phyloP scores from a whole-genome alignment of 2,888 invertebrate species.

The Proisotoma minuta region DNA sequence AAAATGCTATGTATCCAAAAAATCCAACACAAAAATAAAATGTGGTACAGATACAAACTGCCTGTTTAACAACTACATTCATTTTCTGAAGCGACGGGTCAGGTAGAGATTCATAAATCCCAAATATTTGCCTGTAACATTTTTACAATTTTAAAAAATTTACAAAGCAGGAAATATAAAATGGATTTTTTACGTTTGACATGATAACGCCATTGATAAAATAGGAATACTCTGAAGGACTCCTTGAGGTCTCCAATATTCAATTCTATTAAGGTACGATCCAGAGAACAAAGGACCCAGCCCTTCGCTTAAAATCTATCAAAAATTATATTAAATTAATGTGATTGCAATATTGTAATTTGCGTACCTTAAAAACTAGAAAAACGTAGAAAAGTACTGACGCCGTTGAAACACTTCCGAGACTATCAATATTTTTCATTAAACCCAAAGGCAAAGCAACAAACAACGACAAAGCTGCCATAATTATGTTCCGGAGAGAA shows the following conservation, averaged over 20 bases:
- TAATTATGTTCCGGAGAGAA: conserved; percentile 56
- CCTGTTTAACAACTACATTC: conserved; percentile 78
- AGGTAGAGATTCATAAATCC: conserved; percentile 84
- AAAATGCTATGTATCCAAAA: conserved; percentile 89
- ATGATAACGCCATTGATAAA: conserved; percentile 92
- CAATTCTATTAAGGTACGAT: conserved; percentile 68
- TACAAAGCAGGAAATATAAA: conserved; percentile 11
- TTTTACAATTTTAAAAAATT: conserved; percentile 3
- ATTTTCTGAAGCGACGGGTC: conserved; percentile 83
- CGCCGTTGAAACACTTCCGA: conserved; percentile 79
- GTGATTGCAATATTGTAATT: background rate
- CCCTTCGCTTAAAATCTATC: conserved; percentile 73
- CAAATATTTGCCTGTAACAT: conserved; percentile 70
- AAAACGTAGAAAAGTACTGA: conserved; percentile 88
- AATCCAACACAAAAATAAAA: conserved; percentile 88
- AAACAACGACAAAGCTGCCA: conserved; percentile 62
- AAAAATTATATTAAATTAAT: conserved; percentile 5
- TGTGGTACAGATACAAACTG: conserved; percentile 83
- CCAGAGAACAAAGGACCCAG: conserved; percentile 66
- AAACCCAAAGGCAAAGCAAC: conserved; percentile 86
- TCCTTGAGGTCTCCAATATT: conserved; percentile 78
- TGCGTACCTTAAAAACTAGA: conserved; percentile 74
- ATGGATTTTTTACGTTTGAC: conserved; percentile 72
- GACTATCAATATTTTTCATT: conserved; percentile 80
- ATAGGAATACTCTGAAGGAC: conserved; percentile 89